phyloP scores from a whole-genome alignment of 2,797 vertebrate genomes.

The Peromyscus eremicus region DNA sequence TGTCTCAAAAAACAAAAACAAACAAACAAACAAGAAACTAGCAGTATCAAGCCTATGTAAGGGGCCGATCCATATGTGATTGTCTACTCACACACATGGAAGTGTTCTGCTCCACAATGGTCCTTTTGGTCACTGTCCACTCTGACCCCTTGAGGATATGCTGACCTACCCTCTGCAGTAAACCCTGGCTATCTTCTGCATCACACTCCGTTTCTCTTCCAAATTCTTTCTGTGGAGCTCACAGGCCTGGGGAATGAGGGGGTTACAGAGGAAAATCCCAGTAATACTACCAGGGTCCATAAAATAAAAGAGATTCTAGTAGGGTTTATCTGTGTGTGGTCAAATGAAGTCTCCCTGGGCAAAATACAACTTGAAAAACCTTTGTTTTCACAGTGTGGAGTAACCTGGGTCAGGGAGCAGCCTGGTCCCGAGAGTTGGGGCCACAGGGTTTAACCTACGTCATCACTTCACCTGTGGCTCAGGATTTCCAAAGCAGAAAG shows the following conservation, averaged over 20 bases:
- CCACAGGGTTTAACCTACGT: accelerated
- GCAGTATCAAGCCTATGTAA: background rate
- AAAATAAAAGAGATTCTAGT: background rate
- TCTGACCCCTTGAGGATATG: background rate
- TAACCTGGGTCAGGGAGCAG: background rate
- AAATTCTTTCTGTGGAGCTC: background rate
- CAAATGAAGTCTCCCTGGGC: background rate
- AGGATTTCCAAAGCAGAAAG: background rate
- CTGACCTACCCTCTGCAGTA: background rate
- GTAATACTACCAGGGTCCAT: background rate
- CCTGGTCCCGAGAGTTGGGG: background rate
- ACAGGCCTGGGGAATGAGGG: background rate
- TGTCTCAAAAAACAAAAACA: background rate
- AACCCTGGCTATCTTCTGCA: background rate
- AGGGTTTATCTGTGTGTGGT: background rate
- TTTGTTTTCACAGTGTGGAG: background rate
- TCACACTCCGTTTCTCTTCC: background rate
- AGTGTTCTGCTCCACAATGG: background rate
- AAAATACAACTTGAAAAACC: background rate
- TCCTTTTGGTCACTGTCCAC: background rate
- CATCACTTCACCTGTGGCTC: background rate
- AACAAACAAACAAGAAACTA: background rate
- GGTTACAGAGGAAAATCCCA: background rate
- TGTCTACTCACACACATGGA: background rate
- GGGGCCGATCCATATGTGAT: background rate